phyloP scores from a whole-genome alignment of 1,140 invertebrate genomes.

The Drosophila equinoxialis region DNA sequence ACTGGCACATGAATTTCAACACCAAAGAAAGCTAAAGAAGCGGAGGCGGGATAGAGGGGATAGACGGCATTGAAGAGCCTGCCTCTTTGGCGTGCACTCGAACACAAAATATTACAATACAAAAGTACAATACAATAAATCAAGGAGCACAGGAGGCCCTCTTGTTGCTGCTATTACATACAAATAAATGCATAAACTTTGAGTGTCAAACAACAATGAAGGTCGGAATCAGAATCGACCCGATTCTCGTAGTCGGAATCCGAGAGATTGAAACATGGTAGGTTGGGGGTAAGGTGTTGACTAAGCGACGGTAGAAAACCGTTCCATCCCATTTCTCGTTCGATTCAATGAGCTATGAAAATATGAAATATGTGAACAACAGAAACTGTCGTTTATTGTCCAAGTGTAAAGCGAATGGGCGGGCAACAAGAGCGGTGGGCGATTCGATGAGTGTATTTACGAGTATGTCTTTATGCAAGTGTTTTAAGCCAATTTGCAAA shows the following conservation, averaged over 20 bases:
- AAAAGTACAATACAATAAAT: constrained; percentile 73
- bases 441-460: not conserved
- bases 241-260: not conserved
- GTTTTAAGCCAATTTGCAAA: constrained; percentile 42
- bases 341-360: constrained; percentile 74
- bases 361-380: constrained; percentile 61
- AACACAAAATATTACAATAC: constrained; percentile 62
- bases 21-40: not conserved
- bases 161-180: constrained; percentile 40
- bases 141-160: constrained; percentile 36
- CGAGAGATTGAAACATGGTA: too few relatives aligned
- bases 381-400: constrained; percentile 47
- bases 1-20: constrained; percentile 53
- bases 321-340: constrained; percentile 65
- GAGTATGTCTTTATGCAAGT: not conserved
- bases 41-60: not conserved
- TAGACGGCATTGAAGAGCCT: constrained; percentile 36
- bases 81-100: constrained; percentile 35
- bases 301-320: not conserved
- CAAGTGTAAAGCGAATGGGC: not conserved
- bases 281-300: not conserved
- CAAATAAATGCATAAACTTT: constrained; percentile 79
- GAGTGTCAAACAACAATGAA: constrained; percentile 57
- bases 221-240: constrained; percentile 8
- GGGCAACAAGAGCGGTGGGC: not conserved